Conservation (phyloP, 2,888 invertebrate species). For the Sylvicola fuscatus region DNA sequence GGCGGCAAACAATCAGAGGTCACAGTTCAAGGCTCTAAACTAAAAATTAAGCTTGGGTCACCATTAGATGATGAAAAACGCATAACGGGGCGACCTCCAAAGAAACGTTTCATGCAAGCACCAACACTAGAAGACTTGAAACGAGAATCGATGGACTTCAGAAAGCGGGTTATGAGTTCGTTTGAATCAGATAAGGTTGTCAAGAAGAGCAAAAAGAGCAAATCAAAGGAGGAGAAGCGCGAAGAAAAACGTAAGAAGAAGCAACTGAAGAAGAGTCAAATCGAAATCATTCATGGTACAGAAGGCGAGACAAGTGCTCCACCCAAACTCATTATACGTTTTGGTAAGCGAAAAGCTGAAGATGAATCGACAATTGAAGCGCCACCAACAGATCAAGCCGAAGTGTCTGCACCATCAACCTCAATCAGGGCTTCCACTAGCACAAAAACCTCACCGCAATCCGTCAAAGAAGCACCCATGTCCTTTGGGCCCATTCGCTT, state of each 20-base stretch:
- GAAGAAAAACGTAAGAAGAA: slow-evolving; percentile 27
- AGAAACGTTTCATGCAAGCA: slow-evolving; percentile 44
- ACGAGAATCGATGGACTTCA: slow-evolving; percentile 71
- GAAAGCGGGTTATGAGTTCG: slow-evolving; percentile 65
- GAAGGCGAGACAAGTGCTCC: slow-evolving; percentile 25
- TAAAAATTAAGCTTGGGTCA: slow-evolving; percentile 22
- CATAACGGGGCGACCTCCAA: slow-evolving; percentile 48
- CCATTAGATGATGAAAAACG: slow-evolving; percentile 25
- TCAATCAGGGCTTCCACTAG: neutral
- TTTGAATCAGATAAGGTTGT: slow-evolving; percentile 44
- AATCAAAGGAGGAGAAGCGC: slow-evolving; percentile 33
- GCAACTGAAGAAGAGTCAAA: slow-evolving; percentile 27
- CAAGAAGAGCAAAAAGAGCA: slow-evolving; percentile 28
- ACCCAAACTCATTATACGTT: slow-evolving; percentile 57
- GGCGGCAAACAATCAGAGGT: slow-evolving; percentile 18
- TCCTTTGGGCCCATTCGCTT: slow-evolving; percentile 63
- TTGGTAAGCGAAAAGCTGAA: slow-evolving; percentile 26
- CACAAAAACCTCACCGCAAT: neutral
- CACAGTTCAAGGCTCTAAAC: slow-evolving; percentile 51
- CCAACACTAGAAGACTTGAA: slow-evolving; percentile 59
- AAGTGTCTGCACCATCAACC: neutral
- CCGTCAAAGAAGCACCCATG: slow-evolving; percentile 13
- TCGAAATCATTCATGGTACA: slow-evolving; percentile 33
- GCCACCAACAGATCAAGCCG: neutral
- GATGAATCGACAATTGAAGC: slow-evolving; percentile 3